A percentile compares a stretch with the other conserved stretches of the same genome.
These are phyloP conservation scores for Gymnocheta viridis DNA, from an alignment of 2,888 invertebrate genomes.

Conservation along the genomic window DNA sequence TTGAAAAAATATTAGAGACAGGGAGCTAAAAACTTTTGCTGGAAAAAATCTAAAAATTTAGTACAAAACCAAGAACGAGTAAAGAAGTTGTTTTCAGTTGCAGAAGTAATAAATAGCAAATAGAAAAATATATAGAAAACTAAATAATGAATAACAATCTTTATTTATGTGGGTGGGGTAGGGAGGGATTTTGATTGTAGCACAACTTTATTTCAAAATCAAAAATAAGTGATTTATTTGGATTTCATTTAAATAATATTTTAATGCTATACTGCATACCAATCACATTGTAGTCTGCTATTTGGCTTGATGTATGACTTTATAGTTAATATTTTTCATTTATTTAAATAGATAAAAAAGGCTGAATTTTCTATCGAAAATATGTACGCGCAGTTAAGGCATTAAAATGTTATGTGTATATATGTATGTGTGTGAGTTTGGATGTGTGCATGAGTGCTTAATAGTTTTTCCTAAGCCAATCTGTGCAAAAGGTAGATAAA, in stretches of 20 bases:
- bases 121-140: too few species aligned
- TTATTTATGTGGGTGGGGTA: too few species aligned
- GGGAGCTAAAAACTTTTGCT: slow-evolving; percentile 3
- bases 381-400: too few species aligned
- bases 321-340: neutral
- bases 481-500: slow-evolving; percentile 18
- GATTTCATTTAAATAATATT: too few species aligned
- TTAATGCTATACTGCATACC: too few species aligned
- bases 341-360: neutral
- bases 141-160: neutral
- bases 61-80: too few species aligned
- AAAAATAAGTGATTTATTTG: neutral
- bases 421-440: too few species aligned
- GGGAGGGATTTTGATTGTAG: neutral
- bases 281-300: too few species aligned
- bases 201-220: neutral
- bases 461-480: neutral
- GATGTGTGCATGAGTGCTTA: neutral
- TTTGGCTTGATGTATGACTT: neutral
- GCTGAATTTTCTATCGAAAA: neutral
- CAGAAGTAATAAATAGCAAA: too few species aligned
- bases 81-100: too few species aligned
- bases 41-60: neutral
- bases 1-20: slow-evolving; percentile 14
- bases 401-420: too few species aligned